phyloP scores from a whole-genome alignment of 2,797 vertebrate species.

The Lemur catta region DNA sequence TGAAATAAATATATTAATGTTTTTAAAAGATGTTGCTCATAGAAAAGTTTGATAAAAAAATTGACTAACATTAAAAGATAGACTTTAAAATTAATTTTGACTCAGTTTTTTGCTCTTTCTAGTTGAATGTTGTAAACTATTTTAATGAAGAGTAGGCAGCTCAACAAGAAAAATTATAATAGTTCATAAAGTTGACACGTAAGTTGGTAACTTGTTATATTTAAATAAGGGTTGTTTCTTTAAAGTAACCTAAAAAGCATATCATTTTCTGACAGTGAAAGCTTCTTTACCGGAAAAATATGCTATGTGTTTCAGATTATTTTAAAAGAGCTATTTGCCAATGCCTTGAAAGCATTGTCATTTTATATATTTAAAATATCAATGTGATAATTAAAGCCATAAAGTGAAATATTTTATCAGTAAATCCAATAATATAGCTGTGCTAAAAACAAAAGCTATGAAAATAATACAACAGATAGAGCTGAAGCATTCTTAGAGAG shows the following conservation, averaged over 20 bases:
- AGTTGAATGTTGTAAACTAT: not conserved
- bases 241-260: not conserved
- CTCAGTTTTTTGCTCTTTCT: not conserved
- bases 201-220: not conserved
- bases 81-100: not conserved
- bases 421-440: slow-evolving; percentile 16
- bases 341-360: not conserved
- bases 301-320: not conserved
- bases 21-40: not conserved
- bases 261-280: slow-evolving; percentile 20
- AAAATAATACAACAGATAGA: slow-evolving; percentile 4
- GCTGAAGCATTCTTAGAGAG: not conserved
- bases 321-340: slow-evolving; percentile 33
- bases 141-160: not conserved
- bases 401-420: not conserved
- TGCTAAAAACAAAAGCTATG: slow-evolving; percentile 34
- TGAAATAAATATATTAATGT: not conserved
- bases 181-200: not conserved
- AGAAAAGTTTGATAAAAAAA: not conserved
- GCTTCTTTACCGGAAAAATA: not conserved
- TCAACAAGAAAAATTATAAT: not conserved
- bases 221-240: not conserved
- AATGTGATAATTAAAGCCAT: slow-evolving; percentile 39
- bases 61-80: not conserved
- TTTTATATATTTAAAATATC: slow-evolving; percentile 28